A percentile compares a stretch with the other conserved stretches of the same genome.
These are phyloP conservation scores for Cassiopea xamachana DNA, from an alignment of 30 jellyfish, hydroid and myxozoan genomes.

Conservation along the genomic window DNA sequence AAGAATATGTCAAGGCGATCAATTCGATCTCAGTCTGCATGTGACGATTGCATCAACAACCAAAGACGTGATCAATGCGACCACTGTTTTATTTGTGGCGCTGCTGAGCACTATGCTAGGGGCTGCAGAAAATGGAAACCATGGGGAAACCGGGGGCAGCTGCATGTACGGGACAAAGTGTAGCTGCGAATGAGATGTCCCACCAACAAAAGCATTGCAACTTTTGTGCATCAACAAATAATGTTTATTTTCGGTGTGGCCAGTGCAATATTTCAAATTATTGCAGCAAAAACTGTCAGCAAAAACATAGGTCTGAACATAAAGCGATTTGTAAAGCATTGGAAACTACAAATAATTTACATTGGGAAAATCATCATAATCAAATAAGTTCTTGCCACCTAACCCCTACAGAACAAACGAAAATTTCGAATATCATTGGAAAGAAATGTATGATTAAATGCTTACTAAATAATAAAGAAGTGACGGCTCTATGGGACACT, in stretches of 20 bases:
- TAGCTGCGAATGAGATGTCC: slow-evolving; percentile 35
- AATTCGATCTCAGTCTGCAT: background rate
- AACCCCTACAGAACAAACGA: background rate
- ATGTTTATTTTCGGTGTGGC: slow-evolving; percentile 9
- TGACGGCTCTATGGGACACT: background rate
- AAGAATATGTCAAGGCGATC: no score
- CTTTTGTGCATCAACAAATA: slow-evolving; percentile 14
- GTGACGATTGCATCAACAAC: background rate
- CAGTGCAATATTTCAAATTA: slow-evolving; percentile 41
- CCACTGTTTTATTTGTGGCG: background rate
- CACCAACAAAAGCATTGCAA: slow-evolving; percentile 9
- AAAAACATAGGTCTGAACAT: slow-evolving; percentile 62
- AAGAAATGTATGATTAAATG: background rate
- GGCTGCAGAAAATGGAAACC: slow-evolving; percentile 63
- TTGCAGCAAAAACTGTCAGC: slow-evolving; percentile 53
- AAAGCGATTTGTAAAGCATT: background rate
- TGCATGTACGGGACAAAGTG: slow-evolving; percentile 48
- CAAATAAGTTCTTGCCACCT: background rate
- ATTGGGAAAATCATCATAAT: background rate
- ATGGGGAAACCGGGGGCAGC: slow-evolving; percentile 77
- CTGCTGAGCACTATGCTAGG: slow-evolving; percentile 18
- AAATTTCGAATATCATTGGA: background rate
- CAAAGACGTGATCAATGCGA: background rate
- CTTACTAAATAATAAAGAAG: background rate
- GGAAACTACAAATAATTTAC: background rate